Evolutionary conservation across 2,888 invertebrate species (phyloP), one percentile per base, ranked within the genome.

Genomic region (Leptinotarsa juncta): DNA sequence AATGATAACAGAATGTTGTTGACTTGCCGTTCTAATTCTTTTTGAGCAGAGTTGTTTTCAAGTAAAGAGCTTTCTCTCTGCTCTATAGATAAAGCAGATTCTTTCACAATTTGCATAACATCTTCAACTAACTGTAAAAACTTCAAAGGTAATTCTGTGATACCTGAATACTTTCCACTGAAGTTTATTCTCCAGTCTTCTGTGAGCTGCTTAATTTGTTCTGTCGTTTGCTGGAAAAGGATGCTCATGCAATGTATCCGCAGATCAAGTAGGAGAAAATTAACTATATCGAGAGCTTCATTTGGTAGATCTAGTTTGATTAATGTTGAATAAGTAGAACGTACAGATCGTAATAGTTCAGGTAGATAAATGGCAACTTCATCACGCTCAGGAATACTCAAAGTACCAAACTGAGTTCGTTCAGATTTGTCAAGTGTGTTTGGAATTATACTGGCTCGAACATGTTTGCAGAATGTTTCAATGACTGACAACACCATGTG

Each of bases 171-270:
- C 83, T 95, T 94, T 80, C 95, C 94, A 83, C 93, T 93, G 84
- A 95, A 94, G 80, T 95, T 94, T 77, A 97, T 92, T 83, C 93
- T 92, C 97, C 97, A 98, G 0, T 92, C 94, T 89, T 98, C 98
- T 80, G 91, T 91, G 26, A 97, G 88, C 49, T 91, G 91, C 82
- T 92, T 92, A 50, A 96, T 92, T 80, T 94, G 94, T 78, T 94
- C 93, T 20, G 94, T 93, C 0, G 96, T 94, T 83, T 96, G 95
- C 83, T 95, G 95, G 73, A 98, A 93, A 79, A 97, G 91, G 76
- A 94, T 93, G 12, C 93, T 91, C 90, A 97, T 94, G 81, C 97
- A 96, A 86, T 96, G 94, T 72, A 96, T 90, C 79, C 97, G 92
- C 83, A 97, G 92, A 86, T 97, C 96, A 86, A 96, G 94, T 79